phyloP scores from a whole-genome alignment of 2,888 invertebrate genomes.

The Drosophila kuntzei region DNA sequence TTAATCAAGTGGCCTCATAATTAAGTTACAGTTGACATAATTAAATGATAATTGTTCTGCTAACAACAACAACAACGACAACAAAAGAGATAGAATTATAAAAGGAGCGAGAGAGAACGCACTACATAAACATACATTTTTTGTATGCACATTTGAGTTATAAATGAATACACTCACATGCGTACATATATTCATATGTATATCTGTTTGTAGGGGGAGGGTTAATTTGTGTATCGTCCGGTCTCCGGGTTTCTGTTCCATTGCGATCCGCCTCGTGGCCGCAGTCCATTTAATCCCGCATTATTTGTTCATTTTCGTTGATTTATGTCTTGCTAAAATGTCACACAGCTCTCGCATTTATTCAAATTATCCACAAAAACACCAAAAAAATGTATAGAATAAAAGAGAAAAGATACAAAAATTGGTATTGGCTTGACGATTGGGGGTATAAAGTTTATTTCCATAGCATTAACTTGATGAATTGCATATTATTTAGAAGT shows the following conservation, averaged over 20 bases:
- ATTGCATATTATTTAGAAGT: slow-evolving; percentile 27
- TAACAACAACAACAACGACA: slow-evolving; percentile 14
- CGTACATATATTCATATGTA: slow-evolving; percentile 13
- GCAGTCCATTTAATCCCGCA: slow-evolving; percentile 79
- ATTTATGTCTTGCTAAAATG: slow-evolving; percentile 80
- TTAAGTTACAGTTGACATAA: slow-evolving; percentile 83
- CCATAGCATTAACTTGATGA: slow-evolving; percentile 41
- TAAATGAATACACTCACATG: slow-evolving; percentile 28
- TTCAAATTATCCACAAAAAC: slow-evolving; percentile 49
- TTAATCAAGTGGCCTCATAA: slow-evolving; percentile 69
- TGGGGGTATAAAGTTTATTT: slow-evolving; percentile 40
- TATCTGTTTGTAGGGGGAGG: slow-evolving; percentile 41
- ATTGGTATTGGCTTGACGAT: slow-evolving; percentile 24
- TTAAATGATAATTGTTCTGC: slow-evolving; percentile 79
- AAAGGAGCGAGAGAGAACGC: not conserved
- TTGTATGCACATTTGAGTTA: slow-evolving; percentile 35
- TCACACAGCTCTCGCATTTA: slow-evolving; percentile 50
- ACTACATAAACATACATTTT: slow-evolving; percentile 5
- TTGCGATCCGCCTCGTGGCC: slow-evolving; percentile 30
- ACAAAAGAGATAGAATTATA: slow-evolving; percentile 5
- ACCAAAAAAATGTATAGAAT: not conserved
- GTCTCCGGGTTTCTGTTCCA: slow-evolving; percentile 26
- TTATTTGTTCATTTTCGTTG: slow-evolving; percentile 72
- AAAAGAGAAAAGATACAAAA: slow-evolving; percentile 1
- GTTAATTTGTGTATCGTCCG: slow-evolving; percentile 77